These are phyloP conservation scores for Drosophila fungiperda DNA, from an alignment of 2,888 invertebrate species.

Conservation along the genomic window DNA sequence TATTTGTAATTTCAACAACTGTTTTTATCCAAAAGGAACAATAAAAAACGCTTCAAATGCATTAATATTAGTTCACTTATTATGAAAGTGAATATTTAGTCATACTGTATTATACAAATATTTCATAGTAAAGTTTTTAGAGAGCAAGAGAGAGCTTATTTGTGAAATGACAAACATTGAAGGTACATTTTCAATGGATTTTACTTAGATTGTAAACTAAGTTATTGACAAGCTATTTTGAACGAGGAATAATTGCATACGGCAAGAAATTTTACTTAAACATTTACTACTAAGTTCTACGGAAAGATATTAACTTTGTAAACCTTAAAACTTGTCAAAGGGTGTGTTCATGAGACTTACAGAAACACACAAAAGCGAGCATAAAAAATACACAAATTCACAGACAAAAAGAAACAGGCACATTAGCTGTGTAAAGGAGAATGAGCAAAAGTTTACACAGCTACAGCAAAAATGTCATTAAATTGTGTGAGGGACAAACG, in stretches of 20 bases:
- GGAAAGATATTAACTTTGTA: conserved; percentile 4
- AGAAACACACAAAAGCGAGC: conserved; percentile 40
- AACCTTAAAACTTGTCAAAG: conserved; percentile 69
- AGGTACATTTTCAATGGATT: neutral
- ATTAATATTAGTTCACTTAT: neutral
- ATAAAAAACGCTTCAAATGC: neutral
- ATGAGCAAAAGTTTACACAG: conserved; percentile 56
- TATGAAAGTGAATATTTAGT: no score
- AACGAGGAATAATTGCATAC: neutral
- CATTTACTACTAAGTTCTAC: neutral
- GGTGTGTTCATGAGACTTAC: conserved; percentile 59
- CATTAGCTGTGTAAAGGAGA: conserved; percentile 58
- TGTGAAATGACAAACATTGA: neutral
- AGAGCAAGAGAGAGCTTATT: neutral
- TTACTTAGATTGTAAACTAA: neutral
- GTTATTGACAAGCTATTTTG: neutral
- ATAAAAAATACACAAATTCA: conserved; percentile 13
- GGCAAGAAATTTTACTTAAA: neutral
- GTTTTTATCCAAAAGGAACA: neutral
- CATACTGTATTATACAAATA: neutral
- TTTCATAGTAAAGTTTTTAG: neutral
- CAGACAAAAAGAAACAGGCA: conserved; percentile 35
- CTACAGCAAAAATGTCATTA: conserved; percentile 51
- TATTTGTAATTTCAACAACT: neutral
- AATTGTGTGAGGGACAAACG: conserved; percentile 36